Base-by-base conservation (phyloP, 2,888 invertebrate genomes). In the Lumbricus terrestris region DNA sequence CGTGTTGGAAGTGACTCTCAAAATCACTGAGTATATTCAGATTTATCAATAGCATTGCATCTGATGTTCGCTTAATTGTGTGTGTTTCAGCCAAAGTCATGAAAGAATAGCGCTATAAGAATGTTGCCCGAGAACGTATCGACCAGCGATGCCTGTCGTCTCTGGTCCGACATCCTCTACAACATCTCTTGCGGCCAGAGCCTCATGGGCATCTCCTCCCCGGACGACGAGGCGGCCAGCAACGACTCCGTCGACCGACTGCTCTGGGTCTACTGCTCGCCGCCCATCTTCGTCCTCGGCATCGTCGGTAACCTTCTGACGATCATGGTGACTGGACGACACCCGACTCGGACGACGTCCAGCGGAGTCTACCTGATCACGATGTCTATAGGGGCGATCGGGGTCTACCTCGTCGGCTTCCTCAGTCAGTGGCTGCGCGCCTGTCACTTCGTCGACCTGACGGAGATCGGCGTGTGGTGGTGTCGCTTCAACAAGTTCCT, bases 401-500 rank as follows among this genome's bases (percentile, higher is more conserved):
- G 85, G 15, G 92, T 92, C 20, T 91, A 93, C 29, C 34, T 92
- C 18, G 69, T 90, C 23, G 92, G 92, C 29, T 91, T 93, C 42
- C n/a, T 93, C 16, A 92, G 92, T 5, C 92, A 93, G 42, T 92
- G 91, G 92, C 82, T 93, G 89, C 89, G 89, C 29, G 90, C 88
- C 29, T 82, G 82, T 16, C 37, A 90, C 33, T 47, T 88, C 20
- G 40, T 92, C 82, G 89, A 88, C 33, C 69, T 92, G n/a, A 91
- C 83, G n/a, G 88, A 89, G 34, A 34, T 88, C 16, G 82, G 37
- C 34, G 54, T 20, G 0, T 91, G 88, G 82, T 38, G 20, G 23
- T 94, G 94, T 90, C 93, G 93, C 89, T 34, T 93, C 0, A 93
- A 94, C 91, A 93, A 92, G 23, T 94, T 94, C 90, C 83, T 93